A percentile compares a stretch with the other conserved stretches of the same genome.
Conservation (phyloP, 2,797 vertebrate species). For the Fringilla coelebs region DNA sequence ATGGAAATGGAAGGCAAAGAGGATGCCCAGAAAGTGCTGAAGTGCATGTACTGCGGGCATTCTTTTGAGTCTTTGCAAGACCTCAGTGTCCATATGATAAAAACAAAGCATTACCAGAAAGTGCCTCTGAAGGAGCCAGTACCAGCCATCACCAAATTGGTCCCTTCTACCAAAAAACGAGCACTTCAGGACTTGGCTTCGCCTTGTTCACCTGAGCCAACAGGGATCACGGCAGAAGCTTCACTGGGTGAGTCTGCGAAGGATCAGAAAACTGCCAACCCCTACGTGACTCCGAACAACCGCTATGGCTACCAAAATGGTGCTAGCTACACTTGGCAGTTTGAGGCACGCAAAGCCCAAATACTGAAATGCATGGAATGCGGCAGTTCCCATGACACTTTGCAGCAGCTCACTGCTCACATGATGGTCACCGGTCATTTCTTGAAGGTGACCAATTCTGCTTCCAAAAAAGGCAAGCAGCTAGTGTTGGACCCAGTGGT, state of each 20-base stretch:
- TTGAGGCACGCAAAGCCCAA: constrained; percentile 96
- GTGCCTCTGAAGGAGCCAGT: constrained; percentile 99
- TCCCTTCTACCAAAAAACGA: constrained; percentile 94
- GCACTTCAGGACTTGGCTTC: constrained; percentile 89
- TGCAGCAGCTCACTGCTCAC: constrained; percentile 97
- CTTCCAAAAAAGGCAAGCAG: constrained; percentile 98
- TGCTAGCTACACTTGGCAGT: constrained; percentile 99
- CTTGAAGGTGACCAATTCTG: constrained; percentile 95
- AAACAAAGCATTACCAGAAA: constrained; percentile 99
- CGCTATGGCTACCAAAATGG: constrained; percentile 99
- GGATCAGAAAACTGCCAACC: constrained; percentile 92
- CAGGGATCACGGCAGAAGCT: constrained; percentile 75
- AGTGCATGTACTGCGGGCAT: constrained; percentile 99
- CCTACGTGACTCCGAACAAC: constrained; percentile 97
- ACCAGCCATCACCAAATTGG: constrained; percentile 92
- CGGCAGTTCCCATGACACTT: constrained; percentile 95
- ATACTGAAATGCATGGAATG: constrained; percentile 99
- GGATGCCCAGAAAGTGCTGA: constrained; percentile 97
- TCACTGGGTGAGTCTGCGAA: constrained; percentile 84
- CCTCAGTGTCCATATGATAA: constrained; percentile 99
- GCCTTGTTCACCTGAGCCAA: constrained; percentile 91
- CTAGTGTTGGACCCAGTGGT: constrained; percentile 91
- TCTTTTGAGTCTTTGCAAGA: constrained; percentile 98
- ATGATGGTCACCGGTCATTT: constrained; percentile 99
- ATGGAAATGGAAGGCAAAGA: constrained; percentile 99